Base-by-base conservation (phyloP, 2,888 invertebrate species). In the Liopterus haemorrhoidalis region DNA sequence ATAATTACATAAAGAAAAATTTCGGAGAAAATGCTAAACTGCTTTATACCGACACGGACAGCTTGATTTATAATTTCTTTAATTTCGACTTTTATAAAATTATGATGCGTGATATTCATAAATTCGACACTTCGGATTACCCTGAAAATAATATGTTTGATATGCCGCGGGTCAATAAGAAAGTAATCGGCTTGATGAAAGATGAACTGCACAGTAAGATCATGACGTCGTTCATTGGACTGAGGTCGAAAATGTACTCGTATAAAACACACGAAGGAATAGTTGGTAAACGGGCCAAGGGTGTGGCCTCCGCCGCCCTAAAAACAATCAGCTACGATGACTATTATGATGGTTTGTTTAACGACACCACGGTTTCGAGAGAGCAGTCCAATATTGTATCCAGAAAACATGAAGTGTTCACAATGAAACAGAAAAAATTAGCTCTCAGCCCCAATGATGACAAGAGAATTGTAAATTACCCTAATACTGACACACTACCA, bases 131-230 rank as follows among this genome's bases (percentile, higher is more conserved):
- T 14, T 60, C 60, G 4, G 58, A 60, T 39, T 61, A 60, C 53
- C 27, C 43, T 5, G 2, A 5, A 5, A 28, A 61, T 49, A 60
- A 61, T 54, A 22, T 48, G 6, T 61, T 47, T 50, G 41, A 37
- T 18, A 59, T 56, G 37, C 59, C 59, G 4, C 16, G 20, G 35
- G 28, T 56, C 16, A 60, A 60, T 49, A 57, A 59, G 48, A 59
- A 59, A 42, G 51, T 48, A 18, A 36, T 57, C 41, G 58, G 57
- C 5, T 48, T 46, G 31, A 57, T 59, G 27, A 59, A 61, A 52
- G 57, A 57, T 48, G 57, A 58, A 51, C n/a, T n/a, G n/a, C n/a
- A n/a, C n/a, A n/a, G 59, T 2, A 41, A 45, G 42, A 52, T 57
- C 8, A 56, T 60, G 41, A 54, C 50, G 2, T 56, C 59, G 47